Evolutionary conservation across 2,113 vertebrate species (phyloP), one percentile per base, ranked within the genome.

Genomic region (Thamnophis sirtalis): DNA sequence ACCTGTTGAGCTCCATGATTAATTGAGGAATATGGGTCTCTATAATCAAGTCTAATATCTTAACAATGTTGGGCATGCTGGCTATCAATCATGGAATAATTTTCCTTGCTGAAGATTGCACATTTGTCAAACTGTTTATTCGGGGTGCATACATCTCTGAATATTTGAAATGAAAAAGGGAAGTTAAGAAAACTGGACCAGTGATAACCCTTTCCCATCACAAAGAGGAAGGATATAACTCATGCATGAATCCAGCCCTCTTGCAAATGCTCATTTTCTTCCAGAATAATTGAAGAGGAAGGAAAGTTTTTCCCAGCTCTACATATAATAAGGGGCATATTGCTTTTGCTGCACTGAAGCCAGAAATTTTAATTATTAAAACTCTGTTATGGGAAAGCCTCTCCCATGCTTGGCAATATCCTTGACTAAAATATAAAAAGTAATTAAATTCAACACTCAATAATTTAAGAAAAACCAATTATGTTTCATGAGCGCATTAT

Each of bases 261-360:
- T 6, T 38, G 33, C 55, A 85, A n/a, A 85, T 49, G 38, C 22
- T 21, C 68, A 26, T 51, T 24, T 5, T 54, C 53, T 13, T 33
- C 22, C 21, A 49, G n/a, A 33, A 48, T 86, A 38, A 21, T 58
- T 87, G 86, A 60, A 49, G 19, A 51, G 38, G 21, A 26, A 9
- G 85, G 43, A 3, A 51, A 17, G 38, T 22, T 48, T 43, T 86
- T 33, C 54, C 33, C 22, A 19, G 51, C 38, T 55, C n/a, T 90
- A 19, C 26, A 43, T 53, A 80, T 15, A 73, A 19, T 33, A 33
- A 90, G 49, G 48, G 56, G 24, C 9, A 51, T 56, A 43, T 38
- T 68, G 56, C 43, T 85, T 92, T 92, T 84, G 85, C 54, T 89
- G 73, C 73, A 89, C n/a, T 85, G 38, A 92, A 89, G 48, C 43